Base-by-base conservation (phyloP, 1,140 invertebrate species). In the Drosophila obscura region DNA sequence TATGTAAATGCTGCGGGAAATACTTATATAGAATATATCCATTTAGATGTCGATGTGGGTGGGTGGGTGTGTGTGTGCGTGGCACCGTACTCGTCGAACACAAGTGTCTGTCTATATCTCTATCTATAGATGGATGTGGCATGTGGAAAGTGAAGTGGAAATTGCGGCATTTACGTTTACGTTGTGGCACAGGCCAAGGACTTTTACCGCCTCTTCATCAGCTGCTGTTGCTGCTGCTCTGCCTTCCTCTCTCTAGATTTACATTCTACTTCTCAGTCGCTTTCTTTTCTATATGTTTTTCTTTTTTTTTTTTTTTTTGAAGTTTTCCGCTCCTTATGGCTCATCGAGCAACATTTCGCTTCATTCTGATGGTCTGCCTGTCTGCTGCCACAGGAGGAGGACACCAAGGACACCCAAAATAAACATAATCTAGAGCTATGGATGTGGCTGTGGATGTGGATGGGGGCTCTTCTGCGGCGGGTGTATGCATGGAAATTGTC, bases 371-470 rank as follows among this genome's bases (percentile, higher is more conserved):
- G 62, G 67, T 22, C 43, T 60, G 56, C 28, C 53, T 39, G 35
- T 39, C 35, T 39, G 35, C 11, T 13, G 35, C 11, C 35, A 35
- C 35, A 35, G 35, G 35, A 35, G 9, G 35, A 35, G 35, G 9
- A 55, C 69, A 73, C 53, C 66, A 61, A 55, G 55, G 63, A 80
- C 63, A 81, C 74, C 74, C 82, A 85, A 85, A 85, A 87, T 85
- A 85, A 85, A 85, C 82, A 85, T 85, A 85, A 85, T 85, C 83
- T 87, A 39, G 68, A 77, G 78, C 77, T 64, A 35, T 72, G 77
- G 58, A 63, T 49, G 39, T 71, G 77, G 58, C 62, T 46, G 45
- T 64, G 61, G 52, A 65, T 72, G 74, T 26, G 49, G 26, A 15
- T 24, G 6, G 24, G 50, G 50, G 50, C 31, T 24, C 26, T 24